A percentile compares a stretch with the other conserved stretches of the same genome.
phyloP scores from a whole-genome alignment of 2,113 vertebrate genomes.

The Ia io region DNA sequence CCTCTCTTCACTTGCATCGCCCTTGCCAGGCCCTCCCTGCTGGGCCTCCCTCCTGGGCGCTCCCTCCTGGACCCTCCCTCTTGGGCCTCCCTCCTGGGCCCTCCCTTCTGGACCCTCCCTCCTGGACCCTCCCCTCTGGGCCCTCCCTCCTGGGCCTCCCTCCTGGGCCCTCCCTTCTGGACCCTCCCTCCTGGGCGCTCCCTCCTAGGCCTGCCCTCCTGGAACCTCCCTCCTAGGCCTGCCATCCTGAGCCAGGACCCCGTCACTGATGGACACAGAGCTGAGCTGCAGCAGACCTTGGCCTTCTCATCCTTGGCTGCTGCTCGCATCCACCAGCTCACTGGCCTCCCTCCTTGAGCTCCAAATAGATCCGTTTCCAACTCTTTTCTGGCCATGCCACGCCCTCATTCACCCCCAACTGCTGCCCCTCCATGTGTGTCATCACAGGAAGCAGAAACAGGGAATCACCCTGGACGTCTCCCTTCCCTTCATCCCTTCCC shows the following conservation, averaged over 20 bases:
- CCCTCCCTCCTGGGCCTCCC: too few species aligned
- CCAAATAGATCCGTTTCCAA: not conserved
- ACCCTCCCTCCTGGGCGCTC: not conserved
- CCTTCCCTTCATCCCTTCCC: fast-evolving
- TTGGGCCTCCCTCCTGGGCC: too few species aligned
- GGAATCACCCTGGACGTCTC: not conserved
- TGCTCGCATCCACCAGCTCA: not conserved
- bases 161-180: too few species aligned
- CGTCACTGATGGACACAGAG: not conserved
- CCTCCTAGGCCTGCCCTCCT: not conserved
- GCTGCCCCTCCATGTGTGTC: not conserved
- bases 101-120: too few species aligned
- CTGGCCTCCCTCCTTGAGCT: not conserved
- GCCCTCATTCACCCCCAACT: fast-evolving
- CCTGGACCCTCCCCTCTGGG: too few species aligned
- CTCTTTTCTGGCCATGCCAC: not conserved
- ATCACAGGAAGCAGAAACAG: not conserved
- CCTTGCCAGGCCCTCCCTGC: not conserved
- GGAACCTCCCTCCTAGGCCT: not conserved
- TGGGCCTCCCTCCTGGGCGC: too few species aligned
- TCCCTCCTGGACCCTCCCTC: too few species aligned
- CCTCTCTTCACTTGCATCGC: not conserved
- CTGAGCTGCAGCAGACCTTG: too few species aligned
- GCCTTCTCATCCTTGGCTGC: not conserved
- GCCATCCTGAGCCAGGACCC: not conserved